Evolutionary conservation across 2,113 vertebrate species (phyloP).

Genomic region (Globicephala melas): DNA sequence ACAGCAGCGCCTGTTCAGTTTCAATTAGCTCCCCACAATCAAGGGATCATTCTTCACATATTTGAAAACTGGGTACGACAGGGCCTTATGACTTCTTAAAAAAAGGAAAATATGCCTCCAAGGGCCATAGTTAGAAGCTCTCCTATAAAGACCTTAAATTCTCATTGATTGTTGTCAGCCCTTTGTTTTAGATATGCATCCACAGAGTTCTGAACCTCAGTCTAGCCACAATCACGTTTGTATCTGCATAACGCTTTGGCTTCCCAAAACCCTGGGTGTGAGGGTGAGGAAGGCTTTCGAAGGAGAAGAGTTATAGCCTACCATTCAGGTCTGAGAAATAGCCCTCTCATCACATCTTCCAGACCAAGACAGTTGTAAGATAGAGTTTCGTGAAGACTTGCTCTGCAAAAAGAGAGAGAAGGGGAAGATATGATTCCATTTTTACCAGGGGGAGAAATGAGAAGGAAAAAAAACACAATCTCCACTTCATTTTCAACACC

Average conservation of each 20-base stretch:
- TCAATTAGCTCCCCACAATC: slow-evolving; percentile 43
- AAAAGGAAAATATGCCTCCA: neutral
- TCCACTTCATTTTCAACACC: neutral
- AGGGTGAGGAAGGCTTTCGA: neutral
- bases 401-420: neutral
- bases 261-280: neutral
- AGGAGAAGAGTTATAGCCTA: neutral
- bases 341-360: neutral
- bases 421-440: neutral
- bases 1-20: neutral
- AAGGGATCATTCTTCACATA: slow-evolving; percentile 5
- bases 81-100: neutral
- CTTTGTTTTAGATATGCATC: neutral
- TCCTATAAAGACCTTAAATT: neutral
- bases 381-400: neutral
- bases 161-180: neutral
- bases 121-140: neutral
- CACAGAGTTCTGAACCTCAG: neutral
- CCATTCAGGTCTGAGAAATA: neutral
- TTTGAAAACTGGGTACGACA: neutral
- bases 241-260: neutral
- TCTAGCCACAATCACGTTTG: neutral
- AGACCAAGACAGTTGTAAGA: neutral
- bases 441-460: neutral
- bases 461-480: neutral